phyloP scores from a whole-genome alignment of 2,888 invertebrate genomes.

The Enchytraeus crypticus region DNA sequence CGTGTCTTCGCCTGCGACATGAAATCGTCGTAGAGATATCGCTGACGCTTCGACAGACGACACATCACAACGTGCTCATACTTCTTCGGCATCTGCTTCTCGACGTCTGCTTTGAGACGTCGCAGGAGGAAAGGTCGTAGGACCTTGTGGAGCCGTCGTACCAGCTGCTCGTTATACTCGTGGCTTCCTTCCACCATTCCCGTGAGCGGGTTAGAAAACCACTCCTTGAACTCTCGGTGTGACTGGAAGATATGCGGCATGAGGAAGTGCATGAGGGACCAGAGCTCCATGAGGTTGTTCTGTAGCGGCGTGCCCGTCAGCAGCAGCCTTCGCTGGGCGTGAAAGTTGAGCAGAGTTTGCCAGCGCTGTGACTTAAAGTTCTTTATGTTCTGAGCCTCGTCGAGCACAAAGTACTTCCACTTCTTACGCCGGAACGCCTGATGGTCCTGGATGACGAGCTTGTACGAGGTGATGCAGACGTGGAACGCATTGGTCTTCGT shows the following conservation, averaged over 20 bases:
- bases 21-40: constrained; percentile 96
- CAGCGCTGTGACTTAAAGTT: constrained; percentile 98
- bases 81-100: constrained; percentile 94
- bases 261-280: constrained; percentile 95
- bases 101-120: constrained; percentile 95
- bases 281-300: constrained; percentile 92
- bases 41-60: constrained; percentile 79
- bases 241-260: constrained; percentile 81
- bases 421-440: constrained; percentile 91
- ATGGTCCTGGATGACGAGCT: constrained; percentile 95
- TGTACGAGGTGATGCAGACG: constrained; percentile 92
- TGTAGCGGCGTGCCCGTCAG: constrained; percentile 93
- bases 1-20: constrained; percentile 93
- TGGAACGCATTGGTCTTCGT: constrained; percentile 95
- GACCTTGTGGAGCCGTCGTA: constrained; percentile 80
- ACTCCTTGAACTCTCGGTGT: constrained; percentile 80
- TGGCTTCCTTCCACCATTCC: constrained; percentile 89
- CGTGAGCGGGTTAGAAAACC: constrained; percentile 95
- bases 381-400: constrained; percentile 96
- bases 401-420: constrained; percentile 95
- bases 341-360: constrained; percentile 91
- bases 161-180: constrained; percentile 80
- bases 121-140: constrained; percentile 90
- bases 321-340: constrained; percentile 71
- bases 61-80: constrained; percentile 49